Base-by-base conservation (phyloP, 2,888 invertebrate species). In the Ypsolopha scabrella region DNA sequence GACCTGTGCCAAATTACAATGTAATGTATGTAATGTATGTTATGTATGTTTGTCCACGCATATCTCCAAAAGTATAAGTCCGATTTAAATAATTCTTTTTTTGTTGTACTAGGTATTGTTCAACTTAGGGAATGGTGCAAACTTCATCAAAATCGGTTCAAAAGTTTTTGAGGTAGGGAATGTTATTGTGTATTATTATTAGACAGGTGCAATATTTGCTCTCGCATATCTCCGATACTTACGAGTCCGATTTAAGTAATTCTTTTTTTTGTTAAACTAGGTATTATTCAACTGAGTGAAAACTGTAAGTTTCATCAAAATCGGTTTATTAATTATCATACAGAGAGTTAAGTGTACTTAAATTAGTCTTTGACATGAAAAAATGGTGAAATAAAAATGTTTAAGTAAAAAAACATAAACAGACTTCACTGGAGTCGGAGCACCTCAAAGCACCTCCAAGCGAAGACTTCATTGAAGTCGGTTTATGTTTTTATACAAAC, bases 31-130 rank as follows among this genome's bases (percentile, higher is more conserved):
- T 43, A 43, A 43, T n/a, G n/a, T n/a, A n/a, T n/a, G n/a, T n/a
- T n/a, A 41, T 48, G 41, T 52, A 48, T 52, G 52, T 52, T 43
- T 48, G 48, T 48, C 48, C 52, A 48, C 41, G 41, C 24, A 24
- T 24, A 24, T 48, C 52, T 48, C 52, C 52, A 41, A 41, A 52
- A 52, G 41, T 52, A 33, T 38, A 46, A 51, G 51, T 51, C 38
- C 51, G 38, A 52, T 52, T 52, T 45, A 52, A 49, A 48, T 49
- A 48, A 48, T 49, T 52, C 52, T 49, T 52, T 48, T 52, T 52
- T 52, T 49, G 52, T 52, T 52, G 48, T 49, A 52, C 49, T 52
- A 52, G 48, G 52, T 52, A 52, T 52, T 52, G 52, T 52, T 52
- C 52, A 52, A 52, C 49, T 37, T 49, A 51, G 45, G 51, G 51